Conservation (phyloP, 2,888 invertebrate genomes). For the Ferrisia virgata region DNA sequence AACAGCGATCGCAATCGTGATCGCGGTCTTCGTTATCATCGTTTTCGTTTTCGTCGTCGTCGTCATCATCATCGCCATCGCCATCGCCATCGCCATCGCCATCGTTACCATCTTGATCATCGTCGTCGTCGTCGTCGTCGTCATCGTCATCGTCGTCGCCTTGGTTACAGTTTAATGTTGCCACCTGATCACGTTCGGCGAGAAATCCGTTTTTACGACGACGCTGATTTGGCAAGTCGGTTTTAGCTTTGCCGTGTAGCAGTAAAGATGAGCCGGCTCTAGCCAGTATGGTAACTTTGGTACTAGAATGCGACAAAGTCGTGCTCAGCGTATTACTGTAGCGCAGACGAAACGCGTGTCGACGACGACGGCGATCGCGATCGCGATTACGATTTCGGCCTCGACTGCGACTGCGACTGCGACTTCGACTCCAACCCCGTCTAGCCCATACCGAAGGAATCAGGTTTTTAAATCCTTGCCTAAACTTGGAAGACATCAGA, state of each 20-base stretch:
- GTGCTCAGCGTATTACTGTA: conserved; percentile 50
- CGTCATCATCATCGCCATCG: neutral
- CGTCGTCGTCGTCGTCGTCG: neutral
- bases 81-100: neutral
- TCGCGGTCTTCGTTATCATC: no score
- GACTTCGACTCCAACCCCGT: no score
- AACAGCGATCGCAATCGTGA: no score
- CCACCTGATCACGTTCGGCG: neutral
- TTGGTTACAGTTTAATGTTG: neutral
- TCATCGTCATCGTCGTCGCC: neutral
- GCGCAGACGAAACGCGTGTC: conserved; percentile 45
- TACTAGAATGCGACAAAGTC: conserved; percentile 51
- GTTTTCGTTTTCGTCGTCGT: neutral
- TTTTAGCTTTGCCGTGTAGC: neutral
- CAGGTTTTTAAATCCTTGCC: conserved; percentile 71
- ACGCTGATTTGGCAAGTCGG: neutral
- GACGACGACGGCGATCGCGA: neutral
- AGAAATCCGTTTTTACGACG: neutral
- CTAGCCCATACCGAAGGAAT: conserved; percentile 56
- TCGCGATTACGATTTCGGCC: neutral
- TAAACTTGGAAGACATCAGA: conserved; percentile 86
- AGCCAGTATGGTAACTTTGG: conserved; percentile 49
- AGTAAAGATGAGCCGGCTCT: conserved; percentile 23
- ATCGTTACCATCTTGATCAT: neutral
- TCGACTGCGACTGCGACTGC: neutral